A percentile compares a stretch with the other conserved stretches of the same genome.
Conservation (phyloP, 1,140 invertebrate genomes). For the Adelges cooleyi region DNA sequence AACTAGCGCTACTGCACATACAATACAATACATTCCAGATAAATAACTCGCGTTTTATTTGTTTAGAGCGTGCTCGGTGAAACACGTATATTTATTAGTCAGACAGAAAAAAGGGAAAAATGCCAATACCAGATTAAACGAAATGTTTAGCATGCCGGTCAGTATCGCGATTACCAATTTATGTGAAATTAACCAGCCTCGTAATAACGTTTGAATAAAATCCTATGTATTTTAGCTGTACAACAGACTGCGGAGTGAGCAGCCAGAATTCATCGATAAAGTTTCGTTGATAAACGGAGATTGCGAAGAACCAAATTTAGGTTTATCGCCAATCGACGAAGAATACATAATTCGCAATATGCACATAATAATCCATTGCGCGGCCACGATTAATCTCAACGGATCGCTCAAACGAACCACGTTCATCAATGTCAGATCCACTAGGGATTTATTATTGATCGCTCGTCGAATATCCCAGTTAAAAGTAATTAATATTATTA, state of each 20-base stretch:
- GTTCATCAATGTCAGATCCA: slow-evolving; percentile 15
- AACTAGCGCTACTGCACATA: too few relatives aligned
- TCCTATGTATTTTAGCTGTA: slow-evolving; percentile 43
- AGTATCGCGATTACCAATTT: slow-evolving; percentile 49
- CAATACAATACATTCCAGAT: too few relatives aligned
- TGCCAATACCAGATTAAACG: slow-evolving; percentile 46
- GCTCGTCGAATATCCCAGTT: background rate
- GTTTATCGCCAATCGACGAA: slow-evolving; percentile 37
- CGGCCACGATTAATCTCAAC: slow-evolving; percentile 73
- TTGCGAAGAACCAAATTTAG: slow-evolving; percentile 39
- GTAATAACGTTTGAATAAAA: slow-evolving; percentile 15
- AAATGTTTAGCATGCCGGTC: slow-evolving; percentile 57
- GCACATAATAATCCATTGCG: slow-evolving; percentile 78
- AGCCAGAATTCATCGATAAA: slow-evolving; percentile 35
- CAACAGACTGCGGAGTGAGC: slow-evolving; percentile 30
- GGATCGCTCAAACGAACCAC: slow-evolving; percentile 32
- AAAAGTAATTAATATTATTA: slow-evolving; percentile 11
- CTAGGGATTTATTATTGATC: slow-evolving; percentile 21
- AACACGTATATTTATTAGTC: slow-evolving; percentile 59
- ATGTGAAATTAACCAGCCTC: too few relatives aligned
- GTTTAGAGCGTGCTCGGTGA: slow-evolving; percentile 42
- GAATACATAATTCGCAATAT: slow-evolving; percentile 53
- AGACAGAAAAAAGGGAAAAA: slow-evolving; percentile 54
- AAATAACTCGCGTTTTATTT: too few relatives aligned
- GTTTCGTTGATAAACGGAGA: slow-evolving; percentile 44